Base-by-base conservation (phyloP, 2,113 vertebrate species). In the Phoxinus phoxinus region DNA sequence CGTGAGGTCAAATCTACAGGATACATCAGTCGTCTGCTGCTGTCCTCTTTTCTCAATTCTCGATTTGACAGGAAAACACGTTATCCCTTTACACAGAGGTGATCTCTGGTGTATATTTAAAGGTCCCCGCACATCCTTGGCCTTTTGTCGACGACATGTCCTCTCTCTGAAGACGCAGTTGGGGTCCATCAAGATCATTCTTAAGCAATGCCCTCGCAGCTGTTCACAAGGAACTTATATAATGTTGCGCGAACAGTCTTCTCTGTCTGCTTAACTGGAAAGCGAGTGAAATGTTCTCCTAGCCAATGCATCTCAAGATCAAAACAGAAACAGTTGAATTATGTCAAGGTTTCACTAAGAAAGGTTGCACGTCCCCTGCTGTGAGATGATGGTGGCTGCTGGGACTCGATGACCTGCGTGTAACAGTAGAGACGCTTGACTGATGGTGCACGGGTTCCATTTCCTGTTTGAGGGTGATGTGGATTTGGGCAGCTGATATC, bases 201-300 rank as follows among this genome's bases (percentile, higher is more conserved):
- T 30, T 41, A 81, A 10, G 13, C 78, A 58, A 72, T 32, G 9
- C 12, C 81, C 81, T 58, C 27, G 5, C 65, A 1, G 19, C n/a
- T 25, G 19, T 76, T 53, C 1, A 17, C 4, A 9, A 81, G 19
- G 51, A 81, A 81, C 6, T 53, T 48, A 51, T 2, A 4, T 35
- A 72, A 63, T 48, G 2, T 48, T 71, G 7, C n/a, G 0, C 30
- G 25, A 37, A 30, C 81, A 51, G 79, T 81, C 79, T 69, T 32
- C 44, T 17, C 44, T 69, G 44, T 65, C 37, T n/a, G 75, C 30
- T 80, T 80, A 61, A 19, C 6, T 61, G 77, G 63, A 83, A 83
- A 83, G 63, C 48, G 19, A 81, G 78, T 59, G 41, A 44, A 48
- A 67, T 81, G 59, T 81, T 67, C 41, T 81, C n/a, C 78, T 48